Conservation (phyloP, 2,888 invertebrate genomes). For the Axea sp. region DNA sequence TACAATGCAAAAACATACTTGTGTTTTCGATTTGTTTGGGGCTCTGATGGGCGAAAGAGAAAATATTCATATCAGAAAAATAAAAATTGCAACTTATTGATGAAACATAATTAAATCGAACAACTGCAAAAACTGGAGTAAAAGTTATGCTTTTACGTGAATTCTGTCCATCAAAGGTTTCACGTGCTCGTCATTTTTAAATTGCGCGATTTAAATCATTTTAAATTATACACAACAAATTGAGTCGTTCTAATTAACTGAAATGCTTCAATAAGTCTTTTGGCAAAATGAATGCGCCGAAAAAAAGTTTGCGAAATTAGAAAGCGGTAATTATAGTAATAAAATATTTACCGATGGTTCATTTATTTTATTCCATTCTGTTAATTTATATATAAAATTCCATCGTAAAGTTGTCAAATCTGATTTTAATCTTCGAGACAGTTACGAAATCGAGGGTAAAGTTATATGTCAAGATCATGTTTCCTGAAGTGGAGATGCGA, state of each 20-base stretch:
- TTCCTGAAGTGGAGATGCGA: background rate
- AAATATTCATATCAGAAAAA: slow-evolving; percentile 5
- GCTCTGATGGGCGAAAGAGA: slow-evolving; percentile 26
- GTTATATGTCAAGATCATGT: slow-evolving; percentile 15
- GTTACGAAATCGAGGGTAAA: slow-evolving; percentile 2
- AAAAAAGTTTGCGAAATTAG: too few species aligned
- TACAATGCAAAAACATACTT: too few species aligned
- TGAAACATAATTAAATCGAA: slow-evolving; percentile 25
- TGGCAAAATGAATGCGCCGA: background rate
- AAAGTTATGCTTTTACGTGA: slow-evolving; percentile 22
- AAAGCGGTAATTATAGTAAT: too few species aligned
- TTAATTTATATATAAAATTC: too few species aligned
- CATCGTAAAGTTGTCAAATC: background rate
- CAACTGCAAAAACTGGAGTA: slow-evolving; percentile 28
- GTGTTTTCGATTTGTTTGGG: too few species aligned
- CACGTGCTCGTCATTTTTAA: slow-evolving; percentile 15
- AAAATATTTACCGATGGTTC: too few species aligned
- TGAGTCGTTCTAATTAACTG: slow-evolving; percentile 15
- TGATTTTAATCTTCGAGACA: background rate
- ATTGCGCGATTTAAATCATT: slow-evolving; percentile 15
- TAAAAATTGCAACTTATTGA: slow-evolving; percentile 12
- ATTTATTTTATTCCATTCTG: too few species aligned
- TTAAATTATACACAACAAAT: slow-evolving; percentile 5
- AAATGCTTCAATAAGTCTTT: slow-evolving; percentile 6
- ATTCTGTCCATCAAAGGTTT: slow-evolving; percentile 13